Conservation (phyloP, 2,888 invertebrate genomes). For the Cotesia congregata region DNA sequence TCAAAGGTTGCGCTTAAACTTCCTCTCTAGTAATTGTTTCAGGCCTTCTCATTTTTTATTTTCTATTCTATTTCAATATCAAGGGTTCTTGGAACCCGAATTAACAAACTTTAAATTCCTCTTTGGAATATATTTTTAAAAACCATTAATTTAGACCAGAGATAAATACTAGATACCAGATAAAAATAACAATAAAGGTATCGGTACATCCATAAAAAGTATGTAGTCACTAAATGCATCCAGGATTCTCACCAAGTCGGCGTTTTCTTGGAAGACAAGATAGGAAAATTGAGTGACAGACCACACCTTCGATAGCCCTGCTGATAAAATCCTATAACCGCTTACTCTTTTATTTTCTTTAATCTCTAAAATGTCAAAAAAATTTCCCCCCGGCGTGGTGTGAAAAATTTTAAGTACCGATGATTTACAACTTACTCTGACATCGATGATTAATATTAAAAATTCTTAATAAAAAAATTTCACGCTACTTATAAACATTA, state of each 20-base stretch:
- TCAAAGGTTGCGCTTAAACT: background rate
- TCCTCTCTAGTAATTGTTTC: background rate
- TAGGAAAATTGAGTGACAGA: constrained; percentile 16
- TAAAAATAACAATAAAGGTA: background rate
- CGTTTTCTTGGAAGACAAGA: background rate
- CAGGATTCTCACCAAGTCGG: too few relatives aligned
- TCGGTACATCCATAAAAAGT: background rate
- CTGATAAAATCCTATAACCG: constrained; percentile 11
- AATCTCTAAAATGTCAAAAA: background rate
- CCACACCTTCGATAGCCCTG: constrained; percentile 7
- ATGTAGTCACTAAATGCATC: too few relatives aligned
- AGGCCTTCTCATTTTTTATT: background rate
- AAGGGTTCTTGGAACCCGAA: background rate
- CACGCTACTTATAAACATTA: too few relatives aligned
- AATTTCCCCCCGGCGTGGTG: background rate
- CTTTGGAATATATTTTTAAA: background rate
- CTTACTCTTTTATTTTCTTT: background rate
- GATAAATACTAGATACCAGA: background rate
- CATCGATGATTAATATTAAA: too few relatives aligned
- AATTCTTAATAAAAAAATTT: too few relatives aligned
- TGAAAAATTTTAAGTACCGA: too few relatives aligned
- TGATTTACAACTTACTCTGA: too few relatives aligned
- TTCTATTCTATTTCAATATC: background rate
- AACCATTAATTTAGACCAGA: background rate
- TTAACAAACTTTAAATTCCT: background rate